These are phyloP conservation scores for Polyommatus iphigenia DNA, from an alignment of 2,888 invertebrate genomes.

Conservation along the genomic window DNA sequence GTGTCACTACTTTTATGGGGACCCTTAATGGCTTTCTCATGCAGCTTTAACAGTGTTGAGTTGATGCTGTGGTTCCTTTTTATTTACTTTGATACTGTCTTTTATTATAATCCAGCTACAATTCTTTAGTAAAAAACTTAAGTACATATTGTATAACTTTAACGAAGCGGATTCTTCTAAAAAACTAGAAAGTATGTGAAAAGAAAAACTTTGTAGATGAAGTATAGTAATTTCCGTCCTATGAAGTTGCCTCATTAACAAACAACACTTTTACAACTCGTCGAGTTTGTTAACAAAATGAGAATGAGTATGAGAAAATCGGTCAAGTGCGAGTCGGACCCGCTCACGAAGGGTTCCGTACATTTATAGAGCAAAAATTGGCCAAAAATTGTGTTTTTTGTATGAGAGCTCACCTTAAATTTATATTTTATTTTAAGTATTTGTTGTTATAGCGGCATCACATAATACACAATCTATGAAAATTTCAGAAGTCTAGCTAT, in stretches of 20 bases:
- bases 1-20: conserved; percentile 19
- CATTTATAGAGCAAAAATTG: too few species aligned
- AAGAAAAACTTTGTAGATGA: background rate
- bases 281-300: background rate
- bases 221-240: background rate
- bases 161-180: background rate
- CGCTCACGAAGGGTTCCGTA: too few species aligned
- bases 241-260: background rate
- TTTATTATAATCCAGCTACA: background rate
- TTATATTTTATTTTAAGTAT: too few species aligned
- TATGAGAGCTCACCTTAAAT: too few species aligned
- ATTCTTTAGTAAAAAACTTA: background rate
- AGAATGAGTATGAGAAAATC: background rate
- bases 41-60: conserved; percentile 10
- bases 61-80: conserved; percentile 1
- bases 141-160: background rate
- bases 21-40: conserved; percentile 23
- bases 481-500: too few species aligned
- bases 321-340: too few species aligned
- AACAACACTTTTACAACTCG: conserved; percentile 18
- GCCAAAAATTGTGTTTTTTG: too few species aligned
- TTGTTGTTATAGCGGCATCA: too few species aligned
- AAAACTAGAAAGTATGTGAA: background rate
- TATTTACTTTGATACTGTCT: background rate
- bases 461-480: too few species aligned